These are phyloP conservation scores for Mylabris sibirica DNA, from an alignment of 2,888 invertebrate genomes.

Conservation along the genomic window DNA sequence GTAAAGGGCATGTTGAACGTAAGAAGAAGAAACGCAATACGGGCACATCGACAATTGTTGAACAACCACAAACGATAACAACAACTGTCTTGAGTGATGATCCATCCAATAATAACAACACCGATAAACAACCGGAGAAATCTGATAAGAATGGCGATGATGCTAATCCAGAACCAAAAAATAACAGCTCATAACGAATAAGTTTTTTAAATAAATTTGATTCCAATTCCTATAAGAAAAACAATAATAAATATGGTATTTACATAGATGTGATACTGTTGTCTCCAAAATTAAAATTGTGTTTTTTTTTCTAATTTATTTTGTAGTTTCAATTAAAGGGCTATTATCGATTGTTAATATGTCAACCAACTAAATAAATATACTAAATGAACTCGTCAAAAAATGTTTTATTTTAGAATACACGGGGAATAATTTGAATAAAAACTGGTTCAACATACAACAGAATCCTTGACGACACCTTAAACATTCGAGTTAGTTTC, in stretches of 20 bases:
- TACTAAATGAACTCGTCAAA: not conserved
- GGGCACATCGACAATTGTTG: conserved; percentile 23
- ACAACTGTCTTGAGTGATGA: conserved; percentile 25
- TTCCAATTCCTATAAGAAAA: not conserved
- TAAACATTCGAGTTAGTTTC: not conserved
- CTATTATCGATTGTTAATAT: conserved; percentile 9
- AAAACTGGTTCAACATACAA: not conserved
- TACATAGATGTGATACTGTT: not conserved
- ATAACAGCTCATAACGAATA: conserved; percentile 5
- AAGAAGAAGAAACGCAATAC: conserved; percentile 51
- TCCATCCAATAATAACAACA: conserved; percentile 4
- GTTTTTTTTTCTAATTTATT: not conserved
- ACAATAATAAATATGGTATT: not conserved
- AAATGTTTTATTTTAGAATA: not conserved
- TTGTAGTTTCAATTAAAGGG: not conserved
- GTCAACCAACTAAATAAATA: not conserved
- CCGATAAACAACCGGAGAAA: conserved; percentile 9
- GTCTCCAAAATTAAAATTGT: not conserved
- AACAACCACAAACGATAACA: conserved; percentile 22
- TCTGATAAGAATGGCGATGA: not conserved
- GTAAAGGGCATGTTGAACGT: conserved; percentile 81
- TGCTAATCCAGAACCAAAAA: conserved; percentile 1
- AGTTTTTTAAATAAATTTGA: conserved; percentile 1
- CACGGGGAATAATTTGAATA: not conserved
- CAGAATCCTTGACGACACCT: conserved; percentile 15